Percentiles rank a stretch among this genome's conserved stretches.
Conservation (phyloP, 2,797 vertebrate genomes). For the Hydrocynus forskahlii region DNA sequence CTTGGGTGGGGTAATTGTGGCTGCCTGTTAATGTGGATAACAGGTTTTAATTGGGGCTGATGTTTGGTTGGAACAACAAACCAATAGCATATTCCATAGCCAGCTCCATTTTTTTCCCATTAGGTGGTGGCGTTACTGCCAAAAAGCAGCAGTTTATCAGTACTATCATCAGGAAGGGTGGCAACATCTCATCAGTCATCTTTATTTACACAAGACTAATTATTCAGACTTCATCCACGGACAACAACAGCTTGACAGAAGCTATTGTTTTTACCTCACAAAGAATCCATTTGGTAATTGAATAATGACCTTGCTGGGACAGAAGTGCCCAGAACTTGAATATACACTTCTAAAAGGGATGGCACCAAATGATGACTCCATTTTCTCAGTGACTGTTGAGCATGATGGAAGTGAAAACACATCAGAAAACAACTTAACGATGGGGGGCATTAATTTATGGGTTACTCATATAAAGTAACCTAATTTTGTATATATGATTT, state of each 20-base stretch:
- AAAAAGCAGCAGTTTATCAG: conserved; percentile 12
- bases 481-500: too few species aligned
- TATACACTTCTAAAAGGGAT: not conserved
- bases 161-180: not conserved
- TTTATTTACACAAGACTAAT: conserved; percentile 21
- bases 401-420: too few species aligned
- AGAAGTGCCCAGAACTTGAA: conserved; percentile 10
- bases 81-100: conserved; percentile 5
- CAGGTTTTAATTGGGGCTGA: conserved; percentile 35
- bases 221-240: conserved; percentile 32
- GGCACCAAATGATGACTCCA: not conserved
- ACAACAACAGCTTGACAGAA: conserved; percentile 55
- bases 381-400: too few species aligned
- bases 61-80: conserved; percentile 14
- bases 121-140: not conserved
- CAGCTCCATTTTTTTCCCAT: not conserved
- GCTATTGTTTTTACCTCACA: conserved; percentile 66
- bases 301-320: conserved; percentile 64
- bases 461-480: too few species aligned
- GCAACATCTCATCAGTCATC: conserved; percentile 9
- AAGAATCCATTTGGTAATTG: conserved; percentile 68
- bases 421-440: too few species aligned
- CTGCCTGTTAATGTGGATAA: not conserved
- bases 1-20: not conserved
- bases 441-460: too few species aligned